Conservation (phyloP, 2,113 vertebrate genomes). For the Chitala chitala region DNA sequence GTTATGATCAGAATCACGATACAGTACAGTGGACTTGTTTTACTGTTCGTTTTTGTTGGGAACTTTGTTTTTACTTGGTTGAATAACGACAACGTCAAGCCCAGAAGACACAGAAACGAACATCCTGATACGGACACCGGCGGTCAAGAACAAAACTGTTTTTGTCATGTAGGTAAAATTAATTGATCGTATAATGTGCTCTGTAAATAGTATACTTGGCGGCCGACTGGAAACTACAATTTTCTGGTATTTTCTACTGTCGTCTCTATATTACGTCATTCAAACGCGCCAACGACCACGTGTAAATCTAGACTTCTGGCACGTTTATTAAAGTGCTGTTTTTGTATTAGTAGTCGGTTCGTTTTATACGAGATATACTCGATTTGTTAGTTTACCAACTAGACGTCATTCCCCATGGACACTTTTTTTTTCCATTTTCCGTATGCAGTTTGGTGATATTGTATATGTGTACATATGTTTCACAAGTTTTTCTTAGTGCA, state of each 20-base stretch:
- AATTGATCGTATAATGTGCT: neutral
- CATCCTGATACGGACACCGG: conserved; percentile 13
- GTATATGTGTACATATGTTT: too few relatives aligned
- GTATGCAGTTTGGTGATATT: too few relatives aligned
- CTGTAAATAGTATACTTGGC: neutral
- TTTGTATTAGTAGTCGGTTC: neutral
- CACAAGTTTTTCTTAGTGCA: too few relatives aligned
- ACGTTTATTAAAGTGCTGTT: neutral
- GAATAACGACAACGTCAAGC: conserved; percentile 35
- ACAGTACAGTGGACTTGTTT: conserved; percentile 34
- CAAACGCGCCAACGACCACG: neutral
- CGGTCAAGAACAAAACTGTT: conserved; percentile 59
- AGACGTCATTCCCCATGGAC: too few relatives aligned
- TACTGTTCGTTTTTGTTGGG: conserved; percentile 45
- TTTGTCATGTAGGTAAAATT: conserved; percentile 60
- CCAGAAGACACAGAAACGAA: conserved; percentile 34
- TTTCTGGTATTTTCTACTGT: conserved; percentile 56
- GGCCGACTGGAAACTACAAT: neutral
- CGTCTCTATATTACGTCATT: conserved; percentile 49
- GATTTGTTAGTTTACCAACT: too few relatives aligned
- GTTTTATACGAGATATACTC: too few relatives aligned
- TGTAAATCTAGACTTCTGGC: too few relatives aligned
- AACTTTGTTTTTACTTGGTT: conserved; percentile 56
- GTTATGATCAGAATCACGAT: conserved; percentile 49
- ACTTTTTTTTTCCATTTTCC: too few relatives aligned